Base-by-base conservation (phyloP, 2,888 invertebrate species). In the Alcis repandata region DNA sequence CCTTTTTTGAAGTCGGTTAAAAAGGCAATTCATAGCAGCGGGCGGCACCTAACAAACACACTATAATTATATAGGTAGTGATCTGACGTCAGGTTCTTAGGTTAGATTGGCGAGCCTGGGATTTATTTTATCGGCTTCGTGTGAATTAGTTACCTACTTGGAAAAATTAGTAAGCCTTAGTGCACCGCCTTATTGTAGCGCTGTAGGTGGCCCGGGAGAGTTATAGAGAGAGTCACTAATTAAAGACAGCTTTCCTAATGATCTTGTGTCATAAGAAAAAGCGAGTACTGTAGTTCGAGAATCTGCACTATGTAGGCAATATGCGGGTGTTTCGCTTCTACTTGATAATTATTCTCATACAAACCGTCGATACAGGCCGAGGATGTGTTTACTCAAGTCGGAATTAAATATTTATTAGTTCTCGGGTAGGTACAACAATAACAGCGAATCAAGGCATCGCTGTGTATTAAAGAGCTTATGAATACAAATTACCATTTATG, bases 341-440 rank as follows among this genome's bases (percentile, higher is more conserved):
- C 41, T 27, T 54, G 13, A 7, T 17, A 27, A 15, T 54, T 32
- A 17, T 32, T 54, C 54, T 40, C 6, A 11, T 6, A 54, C 32
- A 43, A 32, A 32, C n/a, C 15, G 40, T 33, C 48, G 11, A 20
- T 10, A 45, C n/a, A 41, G 19, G 8, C 67, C 66, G 75, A 74
- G 78, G 73, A 77, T 72, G 70, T 78, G 76, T 83, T 83, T 79
- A 79, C 75, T 73, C 76, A 70, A 70, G 66, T 68, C 66, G 17
- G 68, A 71, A 85, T 90, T 82, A 38, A 88, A 91, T 91, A 92
- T 92, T 90, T 83, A 91, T 84, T 82, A 87, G 83, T 79, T 86
- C 79, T 80, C 81, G 76, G 80, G 74, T 79, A 81, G 80, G 74
- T 79, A 81, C 76, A 80, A 84, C 80, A 84, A 85, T 82, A 85